phyloP scores from a whole-genome alignment of 37 sponge, comb jelly and placozoan species.

The Ianthella basta region DNA sequence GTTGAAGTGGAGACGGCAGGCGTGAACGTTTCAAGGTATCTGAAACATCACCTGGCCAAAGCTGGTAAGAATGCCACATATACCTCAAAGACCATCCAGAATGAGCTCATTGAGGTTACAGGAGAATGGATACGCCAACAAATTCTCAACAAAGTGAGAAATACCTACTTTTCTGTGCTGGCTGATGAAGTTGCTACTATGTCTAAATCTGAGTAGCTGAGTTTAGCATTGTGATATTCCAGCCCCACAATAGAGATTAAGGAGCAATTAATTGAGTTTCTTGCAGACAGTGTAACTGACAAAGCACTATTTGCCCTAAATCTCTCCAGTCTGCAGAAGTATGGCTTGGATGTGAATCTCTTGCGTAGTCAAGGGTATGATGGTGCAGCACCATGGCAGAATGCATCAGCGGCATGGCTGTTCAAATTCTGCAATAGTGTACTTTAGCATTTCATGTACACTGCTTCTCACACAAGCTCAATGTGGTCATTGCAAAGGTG shows the following conservation, averaged over 20 bases:
- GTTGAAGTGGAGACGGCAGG: too few relatives aligned
- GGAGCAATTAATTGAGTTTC: conserved; percentile 25
- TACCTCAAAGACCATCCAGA: conserved; percentile 39
- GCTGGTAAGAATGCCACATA: conserved; percentile 40
- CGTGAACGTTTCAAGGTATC: neutral
- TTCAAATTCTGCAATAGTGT: conserved; percentile 18
- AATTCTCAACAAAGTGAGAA: conserved; percentile 13
- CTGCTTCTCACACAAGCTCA: conserved; percentile 56
- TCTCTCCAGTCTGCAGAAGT: neutral
- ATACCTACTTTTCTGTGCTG: conserved; percentile 19
- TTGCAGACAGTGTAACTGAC: neutral
- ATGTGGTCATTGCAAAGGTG: conserved; percentile 49
- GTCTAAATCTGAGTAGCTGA: conserved; percentile 37
- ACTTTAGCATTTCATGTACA: conserved; percentile 58
- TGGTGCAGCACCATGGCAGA: conserved; percentile 64
- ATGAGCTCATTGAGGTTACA: conserved; percentile 42
- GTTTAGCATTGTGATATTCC: conserved; percentile 38
- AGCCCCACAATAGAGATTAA: neutral
- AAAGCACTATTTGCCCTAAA: neutral
- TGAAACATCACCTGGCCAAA: conserved; percentile 14
- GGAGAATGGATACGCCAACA: conserved; percentile 19
- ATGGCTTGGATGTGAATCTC: conserved; percentile 18
- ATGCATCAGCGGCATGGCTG: conserved; percentile 35
- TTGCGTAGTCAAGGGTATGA: conserved; percentile 52
- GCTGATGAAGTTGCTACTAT: conserved; percentile 41